Percentiles rank a stretch among this genome's conserved stretches.
phyloP scores from a whole-genome alignment of 2,888 invertebrate genomes.

The Proisotoma minuta region DNA sequence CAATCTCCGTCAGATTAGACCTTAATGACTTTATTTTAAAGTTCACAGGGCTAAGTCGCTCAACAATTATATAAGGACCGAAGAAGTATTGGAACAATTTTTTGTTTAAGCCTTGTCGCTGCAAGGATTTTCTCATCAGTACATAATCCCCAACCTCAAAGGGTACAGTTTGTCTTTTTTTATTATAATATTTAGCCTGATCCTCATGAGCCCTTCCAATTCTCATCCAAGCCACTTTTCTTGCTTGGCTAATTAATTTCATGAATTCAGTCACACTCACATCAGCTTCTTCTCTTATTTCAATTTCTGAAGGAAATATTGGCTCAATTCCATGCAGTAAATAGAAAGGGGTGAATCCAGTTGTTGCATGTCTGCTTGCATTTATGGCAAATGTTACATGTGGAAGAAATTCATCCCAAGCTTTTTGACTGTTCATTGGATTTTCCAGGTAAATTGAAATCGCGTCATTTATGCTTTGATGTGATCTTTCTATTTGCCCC shows the following conservation, averaged over 20 bases:
- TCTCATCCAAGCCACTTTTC: not conserved
- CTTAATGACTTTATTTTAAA: conserved; percentile 3
- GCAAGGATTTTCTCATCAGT: not conserved
- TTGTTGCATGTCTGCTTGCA: not conserved
- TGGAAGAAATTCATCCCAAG: not conserved
- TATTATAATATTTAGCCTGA: conserved; percentile 1
- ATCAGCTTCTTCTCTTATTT: not conserved
- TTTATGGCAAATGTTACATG: conserved; percentile 5
- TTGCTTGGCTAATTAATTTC: not conserved
- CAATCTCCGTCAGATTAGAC: not conserved
- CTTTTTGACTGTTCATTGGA: not conserved
- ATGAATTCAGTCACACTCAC: not conserved
- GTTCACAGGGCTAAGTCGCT: conserved; percentile 4
- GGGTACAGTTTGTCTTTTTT: not conserved
- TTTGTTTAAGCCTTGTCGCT: not conserved
- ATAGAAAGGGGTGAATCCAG: not conserved
- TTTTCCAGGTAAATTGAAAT: not conserved
- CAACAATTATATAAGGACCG: conserved; percentile 1
- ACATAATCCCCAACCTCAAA: not conserved
- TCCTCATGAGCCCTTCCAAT: not conserved
- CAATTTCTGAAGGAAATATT: not conserved
- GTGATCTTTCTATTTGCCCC: not conserved
- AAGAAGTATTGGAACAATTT: not conserved
- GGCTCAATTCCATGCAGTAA: not conserved
- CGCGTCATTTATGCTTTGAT: not conserved